Conservation (phyloP, 2,797 vertebrate genomes). For the Coranthus polyacanthus region DNA sequence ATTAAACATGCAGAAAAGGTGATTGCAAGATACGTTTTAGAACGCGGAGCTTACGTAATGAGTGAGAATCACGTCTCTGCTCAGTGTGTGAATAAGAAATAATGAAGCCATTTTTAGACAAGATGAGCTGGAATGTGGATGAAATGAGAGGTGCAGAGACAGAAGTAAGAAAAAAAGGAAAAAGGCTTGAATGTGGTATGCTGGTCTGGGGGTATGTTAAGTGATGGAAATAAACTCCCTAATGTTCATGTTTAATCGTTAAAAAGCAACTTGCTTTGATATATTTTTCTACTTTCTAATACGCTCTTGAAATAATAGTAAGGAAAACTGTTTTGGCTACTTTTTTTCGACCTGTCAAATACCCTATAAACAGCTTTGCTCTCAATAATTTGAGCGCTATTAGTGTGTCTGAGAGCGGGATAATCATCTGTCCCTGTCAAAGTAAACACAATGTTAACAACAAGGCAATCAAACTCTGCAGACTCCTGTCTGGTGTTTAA, state of each 20-base stretch:
- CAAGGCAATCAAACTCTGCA: constrained; percentile 58
- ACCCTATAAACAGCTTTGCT: constrained; percentile 49
- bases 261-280: neutral
- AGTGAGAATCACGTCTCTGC: constrained; percentile 59
- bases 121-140: constrained; percentile 43
- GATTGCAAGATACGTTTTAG: constrained; percentile 33
- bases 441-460: constrained; percentile 61
- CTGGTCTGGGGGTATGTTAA: constrained; percentile 33
- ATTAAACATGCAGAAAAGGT: constrained; percentile 38
- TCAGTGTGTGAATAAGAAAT: constrained; percentile 59
- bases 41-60: constrained; percentile 53
- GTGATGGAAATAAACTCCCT: constrained; percentile 16
- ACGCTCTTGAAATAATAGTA: constrained; percentile 14
- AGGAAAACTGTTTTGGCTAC: constrained; percentile 31
- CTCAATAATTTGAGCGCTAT: constrained; percentile 54
- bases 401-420: constrained; percentile 46
- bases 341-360: constrained; percentile 43
- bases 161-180: constrained; percentile 14
- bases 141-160: constrained; percentile 21
- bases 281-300: neutral
- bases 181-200: constrained; percentile 16
- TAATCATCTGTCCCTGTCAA: constrained; percentile 63
- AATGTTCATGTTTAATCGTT: neutral
- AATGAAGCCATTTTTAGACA: constrained; percentile 70
- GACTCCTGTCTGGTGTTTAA: constrained; percentile 59